These are phyloP conservation scores for Hydrochoerus hydrochaeris DNA, from an alignment of 2,113 vertebrate genomes.

Conservation along the genomic window DNA sequence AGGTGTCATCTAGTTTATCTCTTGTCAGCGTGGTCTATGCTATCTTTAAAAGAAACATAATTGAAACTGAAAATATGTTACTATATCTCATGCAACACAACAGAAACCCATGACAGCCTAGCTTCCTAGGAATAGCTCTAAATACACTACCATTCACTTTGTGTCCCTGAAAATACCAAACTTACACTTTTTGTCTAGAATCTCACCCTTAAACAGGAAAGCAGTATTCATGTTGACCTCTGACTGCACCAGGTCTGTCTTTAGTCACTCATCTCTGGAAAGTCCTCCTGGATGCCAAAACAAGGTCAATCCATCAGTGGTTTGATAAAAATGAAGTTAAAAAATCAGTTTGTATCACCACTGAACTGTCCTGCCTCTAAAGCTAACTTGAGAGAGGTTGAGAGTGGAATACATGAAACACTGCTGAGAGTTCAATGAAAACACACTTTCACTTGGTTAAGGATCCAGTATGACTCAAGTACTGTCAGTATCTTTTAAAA, in stretches of 20 bases:
- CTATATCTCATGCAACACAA: neutral
- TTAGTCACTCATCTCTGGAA: neutral
- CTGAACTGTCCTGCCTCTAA: neutral
- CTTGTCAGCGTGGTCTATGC: neutral
- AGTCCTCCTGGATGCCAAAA: neutral
- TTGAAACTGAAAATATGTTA: constrained; percentile 17
- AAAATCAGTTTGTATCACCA: neutral
- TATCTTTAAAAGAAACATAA: constrained; percentile 35
- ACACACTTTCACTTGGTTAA: neutral
- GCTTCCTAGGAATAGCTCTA: neutral
- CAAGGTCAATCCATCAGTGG: neutral
- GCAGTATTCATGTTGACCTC: neutral
- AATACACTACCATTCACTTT: neutral
- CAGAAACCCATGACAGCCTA: neutral
- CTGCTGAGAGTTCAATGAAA: constrained; percentile 10
- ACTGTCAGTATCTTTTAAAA: neutral
- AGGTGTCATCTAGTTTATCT: neutral
- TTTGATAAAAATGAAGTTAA: constrained; percentile 41
- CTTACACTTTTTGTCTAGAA: neutral
- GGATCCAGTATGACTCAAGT: neutral
- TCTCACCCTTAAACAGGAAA: constrained; percentile 5
- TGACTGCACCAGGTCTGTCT: neutral
- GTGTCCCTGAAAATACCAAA: neutral
- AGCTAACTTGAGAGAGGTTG: constrained; percentile 3
- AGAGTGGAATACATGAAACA: neutral